Evolutionary conservation across 2,113 vertebrate species (phyloP).

Genomic region (Melanostigma gelatinosum): DNA sequence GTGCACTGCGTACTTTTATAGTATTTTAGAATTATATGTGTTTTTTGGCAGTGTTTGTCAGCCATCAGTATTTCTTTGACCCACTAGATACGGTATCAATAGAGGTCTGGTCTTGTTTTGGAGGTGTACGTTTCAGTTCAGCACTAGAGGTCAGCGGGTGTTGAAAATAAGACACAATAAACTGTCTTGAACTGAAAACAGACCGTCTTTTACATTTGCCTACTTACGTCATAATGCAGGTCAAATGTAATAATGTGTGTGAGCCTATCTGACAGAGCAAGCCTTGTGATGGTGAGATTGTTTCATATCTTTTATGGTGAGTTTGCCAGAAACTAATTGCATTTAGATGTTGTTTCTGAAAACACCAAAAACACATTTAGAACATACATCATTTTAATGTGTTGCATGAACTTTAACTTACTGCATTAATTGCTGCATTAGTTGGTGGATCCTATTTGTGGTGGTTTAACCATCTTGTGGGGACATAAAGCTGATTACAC

Average conservation of each 20-base stretch:
- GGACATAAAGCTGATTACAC: too few species aligned
- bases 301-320: not conserved
- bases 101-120: conserved; percentile 12
- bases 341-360: not conserved
- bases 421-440: too few species aligned
- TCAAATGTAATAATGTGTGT: not conserved
- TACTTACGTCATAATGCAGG: not conserved
- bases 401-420: not conserved
- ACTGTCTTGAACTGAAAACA: conserved; percentile 1
- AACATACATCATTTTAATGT: not conserved
- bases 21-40: not conserved
- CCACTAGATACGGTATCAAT: not conserved
- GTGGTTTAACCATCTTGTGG: too few species aligned
- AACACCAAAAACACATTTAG: not conserved
- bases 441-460: too few species aligned
- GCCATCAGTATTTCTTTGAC: not conserved
- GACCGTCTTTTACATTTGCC: conserved; percentile 1
- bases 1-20: not conserved
- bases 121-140: conserved; percentile 26
- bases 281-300: not conserved
- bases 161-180: not conserved
- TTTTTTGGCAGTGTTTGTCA: not conserved
- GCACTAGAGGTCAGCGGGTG: not conserved
- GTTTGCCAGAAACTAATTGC: not conserved
- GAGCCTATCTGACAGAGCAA: not conserved